phyloP scores from a whole-genome alignment of 2,888 invertebrate species.

The Chesias legatella region DNA sequence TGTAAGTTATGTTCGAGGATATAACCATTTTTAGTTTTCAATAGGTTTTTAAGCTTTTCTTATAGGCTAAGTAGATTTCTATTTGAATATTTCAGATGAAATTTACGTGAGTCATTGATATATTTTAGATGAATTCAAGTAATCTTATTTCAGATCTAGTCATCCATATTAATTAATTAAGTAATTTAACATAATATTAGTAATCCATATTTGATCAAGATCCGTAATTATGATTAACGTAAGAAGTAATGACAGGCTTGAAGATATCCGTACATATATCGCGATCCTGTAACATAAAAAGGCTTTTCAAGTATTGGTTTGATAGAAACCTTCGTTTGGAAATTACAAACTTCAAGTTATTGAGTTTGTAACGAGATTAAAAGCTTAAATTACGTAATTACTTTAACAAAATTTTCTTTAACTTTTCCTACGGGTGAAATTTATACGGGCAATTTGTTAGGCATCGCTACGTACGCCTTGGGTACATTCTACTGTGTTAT shows the following conservation, averaged over 20 bases:
- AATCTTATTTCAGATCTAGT: background rate
- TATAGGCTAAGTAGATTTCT: slow-evolving; percentile 11
- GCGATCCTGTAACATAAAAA: slow-evolving; percentile 24
- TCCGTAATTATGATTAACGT: background rate
- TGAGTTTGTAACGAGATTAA: slow-evolving; percentile 42
- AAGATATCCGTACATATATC: slow-evolving; percentile 2
- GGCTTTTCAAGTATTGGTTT: slow-evolving; percentile 28
- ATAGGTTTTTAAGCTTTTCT: slow-evolving; percentile 6
- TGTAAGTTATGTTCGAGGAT: slow-evolving; percentile 1
- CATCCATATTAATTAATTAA: background rate
- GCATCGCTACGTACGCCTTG: slow-evolving; percentile 30
- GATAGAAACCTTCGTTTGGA: slow-evolving; percentile 33
- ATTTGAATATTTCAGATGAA: slow-evolving; percentile 17
- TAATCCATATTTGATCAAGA: too few species aligned
- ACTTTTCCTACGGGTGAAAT: slow-evolving; percentile 34
- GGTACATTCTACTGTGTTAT: slow-evolving; percentile 22
- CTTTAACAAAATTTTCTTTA: slow-evolving; percentile 36
- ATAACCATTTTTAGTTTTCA: slow-evolving; percentile 6
- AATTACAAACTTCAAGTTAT: slow-evolving; percentile 42
- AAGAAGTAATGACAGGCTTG: background rate
- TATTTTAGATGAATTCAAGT: slow-evolving; percentile 4
- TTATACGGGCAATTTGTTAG: slow-evolving; percentile 32
- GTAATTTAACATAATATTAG: too few species aligned
- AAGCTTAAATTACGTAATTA: slow-evolving; percentile 45
- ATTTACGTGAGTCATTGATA: slow-evolving; percentile 8